A percentile compares a stretch with the other conserved stretches of the same genome.
Evolutionary conservation across 2,888 invertebrate genomes (phyloP).

Genomic region (Pollenia amentaria): DNA sequence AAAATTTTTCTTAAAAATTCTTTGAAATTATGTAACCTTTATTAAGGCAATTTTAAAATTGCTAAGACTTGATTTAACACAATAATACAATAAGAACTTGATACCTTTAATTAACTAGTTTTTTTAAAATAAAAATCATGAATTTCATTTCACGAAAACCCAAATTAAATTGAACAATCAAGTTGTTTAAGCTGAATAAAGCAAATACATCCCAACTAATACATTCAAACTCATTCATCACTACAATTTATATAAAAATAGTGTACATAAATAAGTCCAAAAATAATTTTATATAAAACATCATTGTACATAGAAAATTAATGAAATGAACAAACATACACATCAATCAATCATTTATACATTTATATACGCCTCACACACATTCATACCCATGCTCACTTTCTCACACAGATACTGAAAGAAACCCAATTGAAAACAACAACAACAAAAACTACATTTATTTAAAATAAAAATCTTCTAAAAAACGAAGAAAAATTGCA

Average conservation of each 20-base stretch:
- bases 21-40: too few species aligned
- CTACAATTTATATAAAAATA: neutral
- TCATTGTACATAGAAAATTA: constrained; percentile 52
- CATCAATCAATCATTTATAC: constrained; percentile 48
- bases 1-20: too few species aligned
- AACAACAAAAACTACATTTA: neutral
- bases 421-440: constrained; percentile 5
- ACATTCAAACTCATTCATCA: neutral
- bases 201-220: constrained; percentile 6
- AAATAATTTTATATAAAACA: constrained; percentile 47
- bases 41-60: too few species aligned
- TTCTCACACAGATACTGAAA: neutral
- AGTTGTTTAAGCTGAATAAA: constrained; percentile 20
- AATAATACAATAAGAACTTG: too few species aligned
- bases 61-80: too few species aligned
- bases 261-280: constrained; percentile 9
- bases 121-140: neutral
- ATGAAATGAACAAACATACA: constrained; percentile 66
- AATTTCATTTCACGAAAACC: neutral
- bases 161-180: constrained; percentile 40
- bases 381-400: neutral
- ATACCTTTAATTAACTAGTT: too few species aligned
- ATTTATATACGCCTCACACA: neutral
- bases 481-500: constrained; percentile 77
- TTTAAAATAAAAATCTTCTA: neutral